Base-by-base conservation (phyloP, 2,888 invertebrate genomes). In the Hydrotaea diabolus region DNA sequence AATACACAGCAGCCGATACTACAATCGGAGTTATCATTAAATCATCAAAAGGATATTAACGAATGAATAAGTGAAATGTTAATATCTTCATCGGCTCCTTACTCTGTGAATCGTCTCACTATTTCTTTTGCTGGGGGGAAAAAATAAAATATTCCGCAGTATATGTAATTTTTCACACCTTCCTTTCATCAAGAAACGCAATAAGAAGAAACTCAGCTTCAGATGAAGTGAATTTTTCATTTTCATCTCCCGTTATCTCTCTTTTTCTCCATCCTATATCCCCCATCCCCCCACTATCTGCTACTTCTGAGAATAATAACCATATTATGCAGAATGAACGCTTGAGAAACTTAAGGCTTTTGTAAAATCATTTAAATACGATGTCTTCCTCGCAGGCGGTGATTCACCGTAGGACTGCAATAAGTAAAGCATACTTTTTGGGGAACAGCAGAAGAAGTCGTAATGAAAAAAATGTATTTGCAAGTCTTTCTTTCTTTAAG, bases 41-140 rank as follows among this genome's bases (percentile, higher is more conserved):
- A 64, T 64, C 36, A 64, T 64, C 31, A 64, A 64, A 64, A 64
- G 31, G 31, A 64, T 64, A 36, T 64, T 64, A 64, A 64, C 64
- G 36, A 64, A 64, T 64, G 64, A 64, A 64, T 64, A 64, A 64
- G 17, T 64, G 36, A 64, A 36, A 64, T 64, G 36, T 64, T 64
- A 64, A 64, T 36, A 64, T 36, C 23, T 64, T 64, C n/a, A n/a
- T n/a, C 21, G 2, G 19, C 53, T n/a, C 17, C 13, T n/a, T 53
- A 15, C n/a, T 2, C 31, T 31, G 31, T 7, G 31, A 31, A 7
- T 31, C 7, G 2, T 53, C 3, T 53, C 46, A 9, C 46, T 46
- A 5, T 13, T 13, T 39, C 9, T 1, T 39, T 11, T 39, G 13
- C 9, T 39, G 13, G 3, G 1, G 8, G 9, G 13, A 1, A 4